A percentile compares a stretch with the other conserved stretches of the same genome.
These are phyloP conservation scores for Danio albolineatus DNA, from an alignment of 2,797 vertebrate species.

Conservation along the genomic window DNA sequence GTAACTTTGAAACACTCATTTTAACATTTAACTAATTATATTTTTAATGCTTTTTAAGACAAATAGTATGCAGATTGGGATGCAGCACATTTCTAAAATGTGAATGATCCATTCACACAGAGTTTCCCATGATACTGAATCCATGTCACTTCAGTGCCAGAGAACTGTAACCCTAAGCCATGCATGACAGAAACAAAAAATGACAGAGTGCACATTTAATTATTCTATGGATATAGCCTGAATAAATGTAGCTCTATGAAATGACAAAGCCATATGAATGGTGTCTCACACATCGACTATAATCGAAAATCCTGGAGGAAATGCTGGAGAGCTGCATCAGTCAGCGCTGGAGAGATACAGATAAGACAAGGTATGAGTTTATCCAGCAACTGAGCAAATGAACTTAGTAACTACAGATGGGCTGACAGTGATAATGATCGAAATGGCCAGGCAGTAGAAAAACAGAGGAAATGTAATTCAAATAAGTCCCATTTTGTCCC, in stretches of 20 bases:
- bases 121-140: not conserved
- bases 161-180: not conserved
- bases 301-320: constrained; percentile 6
- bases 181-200: not conserved
- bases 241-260: constrained; percentile 11
- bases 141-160: not conserved
- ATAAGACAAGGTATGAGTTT: constrained; percentile 30
- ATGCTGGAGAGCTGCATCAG: constrained; percentile 12
- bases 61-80: too few relatives aligned
- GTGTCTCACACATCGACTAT: constrained; percentile 3
- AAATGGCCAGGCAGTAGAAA: constrained; percentile 33
- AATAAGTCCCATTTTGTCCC: constrained; percentile 25
- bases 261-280: constrained; percentile 16
- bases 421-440: constrained; percentile 29
- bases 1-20: too few relatives aligned
- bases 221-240: not conserved
- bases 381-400: constrained; percentile 21
- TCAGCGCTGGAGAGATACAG: constrained; percentile 23
- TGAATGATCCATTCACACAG: not conserved
- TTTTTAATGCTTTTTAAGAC: too few relatives aligned
- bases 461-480: constrained; percentile 38
- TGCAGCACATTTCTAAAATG: not conserved
- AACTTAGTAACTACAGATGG: constrained; percentile 41
- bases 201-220: constrained; percentile 5
- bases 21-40: too few relatives aligned